A percentile compares a stretch with the other conserved stretches of the same genome.
Evolutionary conservation across 2,113 vertebrate genomes (phyloP).

Genomic region (Entosphenus tridentatus): DNA sequence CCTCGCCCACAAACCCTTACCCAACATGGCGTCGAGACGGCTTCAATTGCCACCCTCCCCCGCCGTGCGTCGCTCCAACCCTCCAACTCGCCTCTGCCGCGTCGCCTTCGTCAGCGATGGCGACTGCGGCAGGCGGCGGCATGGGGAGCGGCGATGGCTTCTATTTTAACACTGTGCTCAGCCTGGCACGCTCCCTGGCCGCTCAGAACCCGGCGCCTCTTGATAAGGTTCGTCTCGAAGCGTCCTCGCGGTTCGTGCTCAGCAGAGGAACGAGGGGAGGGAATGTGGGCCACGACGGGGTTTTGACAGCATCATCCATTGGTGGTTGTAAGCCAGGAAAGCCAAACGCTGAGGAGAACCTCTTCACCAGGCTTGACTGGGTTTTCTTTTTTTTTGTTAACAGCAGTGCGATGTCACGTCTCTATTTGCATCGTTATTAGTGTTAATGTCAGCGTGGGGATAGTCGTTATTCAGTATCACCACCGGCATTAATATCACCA

Average conservation of each 20-base stretch:
- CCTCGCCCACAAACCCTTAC: too few relatives aligned
- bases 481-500: too few relatives aligned
- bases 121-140: not conserved
- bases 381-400: too few relatives aligned
- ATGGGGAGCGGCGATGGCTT: not conserved
- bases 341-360: too few relatives aligned
- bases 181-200: not conserved
- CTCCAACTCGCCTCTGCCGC: not conserved
- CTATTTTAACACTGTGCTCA: not conserved
- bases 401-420: too few relatives aligned
- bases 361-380: too few relatives aligned
- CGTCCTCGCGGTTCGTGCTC: not conserved
- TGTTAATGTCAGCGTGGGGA: too few relatives aligned
- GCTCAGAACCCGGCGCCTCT: not conserved
- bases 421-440: too few relatives aligned
- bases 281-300: not conserved
- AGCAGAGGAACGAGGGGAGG: not conserved
- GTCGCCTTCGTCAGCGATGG: not conserved
- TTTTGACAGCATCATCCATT: not conserved
- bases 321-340: not conserved
- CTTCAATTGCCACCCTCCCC: not conserved
- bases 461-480: too few relatives aligned
- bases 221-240: not conserved
- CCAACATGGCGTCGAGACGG: too few relatives aligned
- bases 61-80: not conserved